Base-by-base conservation (phyloP, 2,113 vertebrate species). In the Vicugna pacos region DNA sequence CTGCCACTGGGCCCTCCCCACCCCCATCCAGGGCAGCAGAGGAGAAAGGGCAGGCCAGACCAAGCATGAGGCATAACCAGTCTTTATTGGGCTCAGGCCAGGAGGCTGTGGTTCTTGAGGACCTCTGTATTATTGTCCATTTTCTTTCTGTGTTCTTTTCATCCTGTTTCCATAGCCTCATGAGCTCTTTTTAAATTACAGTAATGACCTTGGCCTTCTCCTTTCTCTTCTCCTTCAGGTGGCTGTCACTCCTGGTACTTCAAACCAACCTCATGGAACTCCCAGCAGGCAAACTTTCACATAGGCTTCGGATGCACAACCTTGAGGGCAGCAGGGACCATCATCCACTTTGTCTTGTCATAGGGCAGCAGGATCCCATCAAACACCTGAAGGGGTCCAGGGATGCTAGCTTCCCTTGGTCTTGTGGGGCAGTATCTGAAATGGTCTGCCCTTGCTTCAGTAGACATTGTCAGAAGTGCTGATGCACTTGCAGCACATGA, bases 281-380 rank as follows among this genome's bases (percentile, higher is more conserved):
- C 98, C 20, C 99, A 98, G 35, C 98, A 97, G 8, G 99, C 99
- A 80, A 99, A 99, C 99, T 99, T 99, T 97, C 99, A 98, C 54
- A 98, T 98, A 67, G 99, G 98, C 98, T 99, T 99, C 98, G 99
- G 98, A 28, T 99, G 98, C 87, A 99, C 99, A 96, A 99, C 98
- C 94, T 99, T 99, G 48, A 99, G 97, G 54, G 99, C 98, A 58
- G 99, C 99, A 69, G 99, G 99, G 42, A 99, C 99, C 16, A 99
- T 99, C 98, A 99, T 98, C 11, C 98, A 98, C 98, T 99, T 99
- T 90, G 98, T 99, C 98, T 99, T 99, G 96, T 99, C 98, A 54
- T 99, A 99, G 26, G 99, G 98, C 84, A 98, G 99, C 5, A 98
- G 99, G 94, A 99, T 99, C 10, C 99, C 99, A 64, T 99, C 99